These are phyloP conservation scores for Himalopsyche phryganea DNA, from an alignment of 1,140 invertebrate genomes.

Conservation along the genomic window DNA sequence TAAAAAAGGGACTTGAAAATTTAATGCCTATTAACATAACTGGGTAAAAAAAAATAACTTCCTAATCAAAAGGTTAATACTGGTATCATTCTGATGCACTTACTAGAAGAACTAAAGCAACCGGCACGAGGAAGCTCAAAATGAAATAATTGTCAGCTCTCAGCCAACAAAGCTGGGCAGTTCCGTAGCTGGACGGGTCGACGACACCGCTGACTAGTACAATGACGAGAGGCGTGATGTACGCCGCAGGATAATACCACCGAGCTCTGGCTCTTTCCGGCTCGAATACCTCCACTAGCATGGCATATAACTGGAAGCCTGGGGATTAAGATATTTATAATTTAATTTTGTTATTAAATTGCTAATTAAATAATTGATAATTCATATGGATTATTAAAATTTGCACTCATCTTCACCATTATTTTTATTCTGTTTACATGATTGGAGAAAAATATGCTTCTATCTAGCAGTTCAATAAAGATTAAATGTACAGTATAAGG, in stretches of 20 bases:
- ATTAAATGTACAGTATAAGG: too few relatives aligned
- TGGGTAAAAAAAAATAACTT: too few relatives aligned
- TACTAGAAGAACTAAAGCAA: constrained; percentile 78
- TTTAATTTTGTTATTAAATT: background rate
- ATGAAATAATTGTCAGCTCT: constrained; percentile 83
- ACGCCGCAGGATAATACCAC: constrained; percentile 84
- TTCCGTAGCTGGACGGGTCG: constrained; percentile 83
- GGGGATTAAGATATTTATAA: constrained; percentile 38
- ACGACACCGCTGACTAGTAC: constrained; percentile 74
- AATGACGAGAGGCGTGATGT: constrained; percentile 73
- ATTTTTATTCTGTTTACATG: too few relatives aligned
- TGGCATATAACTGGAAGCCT: constrained; percentile 93
- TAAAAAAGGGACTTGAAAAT: too few relatives aligned
- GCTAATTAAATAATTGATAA: too few relatives aligned
- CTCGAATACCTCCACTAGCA: constrained; percentile 93
- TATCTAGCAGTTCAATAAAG: too few relatives aligned
- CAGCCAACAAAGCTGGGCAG: constrained; percentile 83
- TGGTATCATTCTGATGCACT: too few relatives aligned
- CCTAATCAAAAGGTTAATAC: too few relatives aligned
- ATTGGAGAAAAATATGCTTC: too few relatives aligned
- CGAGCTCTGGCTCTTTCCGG: constrained; percentile 79
- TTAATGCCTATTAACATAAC: too few relatives aligned
- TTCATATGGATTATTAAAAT: too few relatives aligned
- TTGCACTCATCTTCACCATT: too few relatives aligned
- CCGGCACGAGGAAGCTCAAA: constrained; percentile 89